These are phyloP conservation scores for Parasteatoda lunata DNA, from an alignment of 2,888 invertebrate genomes.

Conservation along the genomic window DNA sequence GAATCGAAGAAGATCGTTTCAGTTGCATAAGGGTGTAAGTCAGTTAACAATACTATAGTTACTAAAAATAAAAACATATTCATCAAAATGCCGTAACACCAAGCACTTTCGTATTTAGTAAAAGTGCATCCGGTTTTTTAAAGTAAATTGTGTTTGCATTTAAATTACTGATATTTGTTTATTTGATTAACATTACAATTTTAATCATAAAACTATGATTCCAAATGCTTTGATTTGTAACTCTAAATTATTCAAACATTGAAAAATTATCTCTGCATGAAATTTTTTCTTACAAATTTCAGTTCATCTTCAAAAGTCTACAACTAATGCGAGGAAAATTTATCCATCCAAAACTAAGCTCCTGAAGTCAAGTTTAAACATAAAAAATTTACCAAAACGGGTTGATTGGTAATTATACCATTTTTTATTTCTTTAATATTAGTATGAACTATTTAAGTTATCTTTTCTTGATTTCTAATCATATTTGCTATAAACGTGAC, in stretches of 20 bases:
- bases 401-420: conserved; percentile 47
- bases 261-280: neutral
- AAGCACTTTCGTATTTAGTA: neutral
- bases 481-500: neutral
- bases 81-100: neutral
- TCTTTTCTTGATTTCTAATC: neutral
- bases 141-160: neutral
- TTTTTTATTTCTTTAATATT: neutral
- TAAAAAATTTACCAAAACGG: conserved; percentile 32
- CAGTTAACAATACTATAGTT: too few species aligned
- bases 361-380: neutral
- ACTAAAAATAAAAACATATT: too few species aligned
- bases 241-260: neutral
- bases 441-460: neutral
- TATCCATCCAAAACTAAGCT: conserved; percentile 25
- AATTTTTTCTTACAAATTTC: neutral
- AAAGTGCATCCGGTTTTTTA: neutral
- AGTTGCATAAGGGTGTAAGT: too few species aligned
- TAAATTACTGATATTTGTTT: neutral
- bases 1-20: too few species aligned
- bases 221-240: neutral
- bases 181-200: neutral
- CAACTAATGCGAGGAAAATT: conserved; percentile 19
- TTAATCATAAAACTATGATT: neutral
- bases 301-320: conserved; percentile 42